Conservation (phyloP, 53 echinoderm and acorn worm genomes). For the Crossaster papposus region DNA sequence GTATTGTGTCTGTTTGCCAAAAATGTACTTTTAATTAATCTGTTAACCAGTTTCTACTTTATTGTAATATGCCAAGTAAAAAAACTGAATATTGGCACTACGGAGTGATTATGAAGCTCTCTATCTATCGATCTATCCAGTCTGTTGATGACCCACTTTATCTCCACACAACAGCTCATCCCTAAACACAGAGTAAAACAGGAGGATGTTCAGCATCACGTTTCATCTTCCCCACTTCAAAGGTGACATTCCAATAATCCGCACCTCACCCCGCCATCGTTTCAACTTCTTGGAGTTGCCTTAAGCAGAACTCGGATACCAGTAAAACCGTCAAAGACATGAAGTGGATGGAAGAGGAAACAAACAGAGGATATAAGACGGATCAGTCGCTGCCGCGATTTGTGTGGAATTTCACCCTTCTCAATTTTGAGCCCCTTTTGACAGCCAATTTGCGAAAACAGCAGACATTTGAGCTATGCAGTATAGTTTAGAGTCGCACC, state of each 20-base stretch:
- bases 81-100: too few species aligned
- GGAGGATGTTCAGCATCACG: background rate
- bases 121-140: too few species aligned
- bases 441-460: constrained; percentile 1
- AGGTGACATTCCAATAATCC: background rate
- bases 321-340: background rate
- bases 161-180: too few species aligned
- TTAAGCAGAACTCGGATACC: background rate
- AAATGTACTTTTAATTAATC: too few species aligned
- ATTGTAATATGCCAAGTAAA: too few species aligned
- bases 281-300: background rate
- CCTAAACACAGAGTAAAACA: too few species aligned
- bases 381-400: background rate
- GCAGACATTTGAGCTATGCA: background rate
- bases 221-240: background rate
- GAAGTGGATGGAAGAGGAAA: background rate
- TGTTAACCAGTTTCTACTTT: too few species aligned
- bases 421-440: background rate
- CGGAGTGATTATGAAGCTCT: too few species aligned
- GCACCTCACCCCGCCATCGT: background rate
- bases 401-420: background rate
- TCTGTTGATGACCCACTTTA: too few species aligned
- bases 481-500: background rate
- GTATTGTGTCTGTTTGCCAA: too few species aligned
- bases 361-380: background rate